Base-by-base conservation (phyloP, 2,888 invertebrate genomes). In the Hydriomena furcata region DNA sequence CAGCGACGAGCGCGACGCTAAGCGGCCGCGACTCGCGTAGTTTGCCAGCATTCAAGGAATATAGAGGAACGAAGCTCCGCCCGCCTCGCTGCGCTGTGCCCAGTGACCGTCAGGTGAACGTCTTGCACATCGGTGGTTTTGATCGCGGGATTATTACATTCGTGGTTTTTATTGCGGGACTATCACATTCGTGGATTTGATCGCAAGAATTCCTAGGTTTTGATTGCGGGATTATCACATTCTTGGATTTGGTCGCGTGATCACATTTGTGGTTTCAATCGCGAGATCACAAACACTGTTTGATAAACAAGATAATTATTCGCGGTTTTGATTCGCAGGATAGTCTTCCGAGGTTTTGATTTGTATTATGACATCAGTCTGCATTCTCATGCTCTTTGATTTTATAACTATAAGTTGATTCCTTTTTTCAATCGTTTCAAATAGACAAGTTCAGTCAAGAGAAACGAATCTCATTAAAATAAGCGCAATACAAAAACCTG, bases 11-110 rank as follows among this genome's bases (percentile, higher is more conserved):
- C 93, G 93, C 45, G 92, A 93, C 71, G 92, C 93, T 57, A 95
- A 95, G 84, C 92, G 95, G 76, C 94, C 95, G 79, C 92, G 95
- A 60, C 92, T 95, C 68, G 94, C 94, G 93, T 95, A 95, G 94
- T 93, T 20, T 24, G 7, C 36, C 46, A 41, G 20, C 60, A 73
- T 80, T 80, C 84, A 84, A 84, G 84, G 84, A 86, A 83, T 85
- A 83, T 79, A 45, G 79, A 76, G 61, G 58, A 65, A 47, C 31
- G 17, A 48, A 51, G 70, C 69, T 62, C 66, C 62, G 52, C 61
- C 63, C 68, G 76, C 66, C 75, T 70, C 76, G 69, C 71, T 58
- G 66, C 65, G 66, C 79, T 73, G 76, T 76, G 76, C 66, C 77
- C 77, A 76, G 77, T 75, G 72, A 73, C 55, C 40, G 7, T 27